Percentiles rank a stretch among this genome's conserved stretches.
These are phyloP conservation scores for Gallinago paraguaiae DNA, from an alignment of 2,113 vertebrate species.

Conservation along the genomic window DNA sequence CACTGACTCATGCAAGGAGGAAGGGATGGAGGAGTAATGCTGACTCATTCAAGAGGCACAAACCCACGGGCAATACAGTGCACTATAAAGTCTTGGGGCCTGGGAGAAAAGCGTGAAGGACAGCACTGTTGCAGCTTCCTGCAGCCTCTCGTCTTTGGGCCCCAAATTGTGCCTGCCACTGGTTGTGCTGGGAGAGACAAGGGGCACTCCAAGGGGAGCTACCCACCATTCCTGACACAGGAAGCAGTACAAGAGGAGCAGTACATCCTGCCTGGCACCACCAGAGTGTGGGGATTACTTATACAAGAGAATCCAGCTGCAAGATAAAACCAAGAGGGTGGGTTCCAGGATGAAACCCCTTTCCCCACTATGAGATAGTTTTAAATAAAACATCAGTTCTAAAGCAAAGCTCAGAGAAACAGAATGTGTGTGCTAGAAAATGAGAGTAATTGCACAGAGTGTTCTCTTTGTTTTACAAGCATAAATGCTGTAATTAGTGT, in stretches of 20 bases:
- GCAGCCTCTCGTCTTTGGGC: background rate
- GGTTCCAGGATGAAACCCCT: background rate
- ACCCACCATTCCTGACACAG: background rate
- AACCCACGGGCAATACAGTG: conserved; percentile 48
- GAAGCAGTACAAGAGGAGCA: background rate
- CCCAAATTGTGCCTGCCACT: background rate
- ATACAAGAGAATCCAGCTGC: background rate
- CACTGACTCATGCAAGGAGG: conserved; percentile 31
- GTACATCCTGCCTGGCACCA: rapidly evolving
- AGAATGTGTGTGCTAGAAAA: conserved; percentile 12
- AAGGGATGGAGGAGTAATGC: conserved; percentile 35
- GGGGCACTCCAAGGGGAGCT: background rate
- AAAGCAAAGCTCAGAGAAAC: conserved; percentile 3
- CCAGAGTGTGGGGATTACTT: background rate
- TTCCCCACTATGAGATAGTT: background rate
- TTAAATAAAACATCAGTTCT: conserved; percentile 1
- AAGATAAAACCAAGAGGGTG: background rate
- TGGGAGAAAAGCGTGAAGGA: background rate
- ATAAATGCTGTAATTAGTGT: conserved; percentile 50
- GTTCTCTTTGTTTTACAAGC: conserved; percentile 47
- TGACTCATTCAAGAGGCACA: conserved; percentile 36
- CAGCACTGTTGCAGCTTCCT: background rate
- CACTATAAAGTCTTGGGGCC: background rate
- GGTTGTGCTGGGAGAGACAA: background rate
- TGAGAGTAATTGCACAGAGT: background rate